Base-by-base conservation (phyloP, 2,888 invertebrate genomes). In the Cylloceria caligata region DNA sequence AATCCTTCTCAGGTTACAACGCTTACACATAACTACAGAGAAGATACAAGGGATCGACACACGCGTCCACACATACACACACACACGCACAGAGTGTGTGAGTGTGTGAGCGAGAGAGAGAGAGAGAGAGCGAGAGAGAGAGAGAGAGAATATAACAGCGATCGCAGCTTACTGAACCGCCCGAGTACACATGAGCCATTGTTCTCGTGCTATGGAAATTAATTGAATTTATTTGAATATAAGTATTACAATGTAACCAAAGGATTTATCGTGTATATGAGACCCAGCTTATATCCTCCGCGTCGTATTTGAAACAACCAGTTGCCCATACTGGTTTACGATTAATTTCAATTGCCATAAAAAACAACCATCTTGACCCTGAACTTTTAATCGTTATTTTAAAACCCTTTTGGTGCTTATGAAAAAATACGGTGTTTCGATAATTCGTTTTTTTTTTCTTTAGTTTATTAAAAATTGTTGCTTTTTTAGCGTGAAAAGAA, bases 151-250 rank as follows among this genome's bases (percentile, higher is more conserved):
- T 62, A 68, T 47, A 74, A 74, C 27, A 78, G 39, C 74, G 55
- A 30, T 64, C 65, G 52, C 39, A 67, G 72, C 83, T 68, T 52
- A 21, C 62, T 75, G 74, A 69, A 68, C n/a, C 67, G 45, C 69
- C 57, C 55, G 60, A 65, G 74, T 68, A 75, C 81, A 73, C 73
- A 72, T 74, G 84, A 86, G 87, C 90, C 90, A 92, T 92, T 92
- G 91, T 91, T 91, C 90, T 90, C 90, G 88, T 88, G 87, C 90
- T 90, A 92, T 92, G 92, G 91, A 91, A 91, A 92, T 92, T 91
- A 91, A 92, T 92, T 90, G 91, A 92, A 91, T 91, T 90, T 90
- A 92, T 92, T 92, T 91, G 90, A 92, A 91, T 91, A 91, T 91
- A 82, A 81, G 69, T 55, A 68, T 80, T 80, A 80, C 81, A 72